Base-by-base conservation (phyloP, 1,140 invertebrate species). In the Aphaenogaster ashmeadi region DNA sequence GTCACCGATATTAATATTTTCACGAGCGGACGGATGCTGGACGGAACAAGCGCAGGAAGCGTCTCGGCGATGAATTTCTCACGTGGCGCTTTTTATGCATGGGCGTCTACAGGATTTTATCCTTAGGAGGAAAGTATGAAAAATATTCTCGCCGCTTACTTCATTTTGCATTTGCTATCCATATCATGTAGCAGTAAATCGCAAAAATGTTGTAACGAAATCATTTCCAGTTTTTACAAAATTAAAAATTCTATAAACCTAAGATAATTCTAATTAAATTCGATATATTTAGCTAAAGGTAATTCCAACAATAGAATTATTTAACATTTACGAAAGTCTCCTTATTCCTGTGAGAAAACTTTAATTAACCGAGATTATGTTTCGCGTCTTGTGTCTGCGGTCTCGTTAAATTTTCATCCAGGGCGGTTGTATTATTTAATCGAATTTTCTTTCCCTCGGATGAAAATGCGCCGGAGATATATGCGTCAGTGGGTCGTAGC, bases 1-100 rank as follows among this genome's bases (percentile, higher is more conserved):
- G 27, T 84, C 80, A 60, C 15, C 27, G 44, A 75, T 62, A 62
- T 84, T 84, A 84, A 84, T 83, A 74, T 75, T 60, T 62, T 8
- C 47, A 38, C 7, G 13, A 27, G 7, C 27, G 54, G 18, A 47
- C 18, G 66, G 41, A 83, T 74, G 47, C 9, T 56, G 33, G 1
- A 44, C 36, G 21, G 15, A 44, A 44, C 38, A 33, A 56, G 64
- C 8, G 47, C 33, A 36, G 52, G 21, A 83, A 60, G 41, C 15
- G 21, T 60, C 52, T 72, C 79, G 47, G 38, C 38, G 18, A 9
- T 36, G 18, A 83, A 60, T 83, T 72, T 71, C 67, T 83, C 67
- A 15, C 67, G 38, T 41, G 54, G 3, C 27, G 41, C 3, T 27
- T 74, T 78, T 80, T 47, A 74, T 27, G 67, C 47, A 71, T 81